Base-by-base conservation (phyloP, 2,888 invertebrate species). In the Notocelia uddmanniana region DNA sequence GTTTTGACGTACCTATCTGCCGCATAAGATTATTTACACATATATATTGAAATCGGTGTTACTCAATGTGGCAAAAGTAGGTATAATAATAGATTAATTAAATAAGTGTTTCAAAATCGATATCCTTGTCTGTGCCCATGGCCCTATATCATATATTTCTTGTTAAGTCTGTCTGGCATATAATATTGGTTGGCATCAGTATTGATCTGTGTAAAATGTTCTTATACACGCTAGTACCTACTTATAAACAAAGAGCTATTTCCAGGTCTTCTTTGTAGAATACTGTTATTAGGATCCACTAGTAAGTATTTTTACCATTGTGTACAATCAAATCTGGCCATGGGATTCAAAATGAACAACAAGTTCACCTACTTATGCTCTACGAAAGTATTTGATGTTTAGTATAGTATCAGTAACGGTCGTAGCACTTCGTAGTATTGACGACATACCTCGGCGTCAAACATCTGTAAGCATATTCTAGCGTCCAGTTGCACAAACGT, bases 51-150 rank as follows among this genome's bases (percentile, higher is more conserved):
- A 34, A 57, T 63, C 45, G 45, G 55, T 55, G 48, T 63, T 63
- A 55, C 37, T 55, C 63, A 63, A 69, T 55, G 48, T 69, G 55
- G 69, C 69, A 69, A 63, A 64, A 57, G 23, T 63, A 69, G 63
- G 26, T 57, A 45, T 34, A 19, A 23, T 57, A 57, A 55, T 62
- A 41, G 19, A 31, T 18, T 50, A 50, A 63, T 52, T 9, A 31
- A 50, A 34, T 54, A 64, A 52, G 37, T 54, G 48, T 64, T 37
- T 54, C 19, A 23, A 64, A 15, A 37, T 18, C 15, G 34, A 54
- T n/a, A 37, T 15, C 37, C 52, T 45, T n/a, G 63, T 8, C 34
- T 37, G 37, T 21, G n/a, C 52, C 41, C 41, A 41, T 41, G 37
- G 13, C 37, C 15, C 37, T 41, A 41, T 13, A 41, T 41, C 15